phyloP scores from a whole-genome alignment of 2,888 invertebrate genomes.

The Isotomurus palustris region DNA sequence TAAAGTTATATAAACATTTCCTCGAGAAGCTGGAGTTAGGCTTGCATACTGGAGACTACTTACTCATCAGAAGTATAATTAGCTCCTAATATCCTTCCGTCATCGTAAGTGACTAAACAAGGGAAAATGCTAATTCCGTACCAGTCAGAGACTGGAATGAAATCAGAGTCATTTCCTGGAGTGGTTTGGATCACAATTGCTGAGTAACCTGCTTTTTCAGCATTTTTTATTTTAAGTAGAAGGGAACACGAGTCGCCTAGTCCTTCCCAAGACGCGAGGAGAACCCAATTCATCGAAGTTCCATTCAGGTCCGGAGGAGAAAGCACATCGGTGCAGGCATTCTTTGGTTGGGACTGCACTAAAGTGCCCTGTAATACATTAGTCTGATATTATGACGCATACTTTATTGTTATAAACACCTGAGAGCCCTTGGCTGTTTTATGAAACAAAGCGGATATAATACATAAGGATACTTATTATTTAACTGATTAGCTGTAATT shows the following conservation, averaged over 20 bases:
- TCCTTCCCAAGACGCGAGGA: constrained; percentile 12
- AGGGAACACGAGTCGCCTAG: background rate
- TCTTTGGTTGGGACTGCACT: constrained; percentile 8
- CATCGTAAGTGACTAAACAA: constrained; percentile 5
- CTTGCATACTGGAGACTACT: background rate
- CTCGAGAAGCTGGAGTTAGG: background rate
- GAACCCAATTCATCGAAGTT: constrained; percentile 11
- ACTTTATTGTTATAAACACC: too few species aligned
- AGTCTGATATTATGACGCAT: too few species aligned
- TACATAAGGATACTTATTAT: too few species aligned
- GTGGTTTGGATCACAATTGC: constrained; percentile 36
- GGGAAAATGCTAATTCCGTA: constrained; percentile 1
- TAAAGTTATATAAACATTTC: background rate
- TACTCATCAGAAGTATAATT: constrained; percentile 10
- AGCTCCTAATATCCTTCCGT: background rate
- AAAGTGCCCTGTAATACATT: constrained; percentile 12
- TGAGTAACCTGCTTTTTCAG: constrained; percentile 32
- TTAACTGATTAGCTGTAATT: too few species aligned
- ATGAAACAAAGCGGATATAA: too few species aligned
- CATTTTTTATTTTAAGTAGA: constrained; percentile 27
- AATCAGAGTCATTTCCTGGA: constrained; percentile 25
- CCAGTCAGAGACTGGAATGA: constrained; percentile 14
- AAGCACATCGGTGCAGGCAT: constrained; percentile 13
- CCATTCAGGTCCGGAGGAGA: constrained; percentile 13
- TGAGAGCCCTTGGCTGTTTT: too few species aligned